Evolutionary conservation across 2,888 invertebrate species (phyloP), one percentile per base, ranked within the genome.

Genomic region (Drosophila tripunctata): DNA sequence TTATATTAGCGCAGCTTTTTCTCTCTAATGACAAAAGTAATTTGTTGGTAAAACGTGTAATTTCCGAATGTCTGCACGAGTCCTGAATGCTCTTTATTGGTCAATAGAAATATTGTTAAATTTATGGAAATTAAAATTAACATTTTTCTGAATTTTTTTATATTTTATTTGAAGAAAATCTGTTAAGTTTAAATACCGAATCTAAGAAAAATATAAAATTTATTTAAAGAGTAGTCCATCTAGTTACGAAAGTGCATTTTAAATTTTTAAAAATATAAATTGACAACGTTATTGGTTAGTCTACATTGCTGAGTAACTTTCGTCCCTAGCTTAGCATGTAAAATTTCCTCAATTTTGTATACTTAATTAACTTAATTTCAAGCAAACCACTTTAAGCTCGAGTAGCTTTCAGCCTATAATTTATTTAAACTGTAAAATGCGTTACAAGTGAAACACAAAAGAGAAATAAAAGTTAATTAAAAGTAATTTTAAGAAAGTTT

Each of bases 381-480:
- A n/a, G n/a, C n/a, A n/a, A 15, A 27, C 3, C 24, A 5, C 24
- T 5, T 27, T 1, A 10, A 27, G 3, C 27, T 27, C 3, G 27
- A 10, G 8, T 10, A 27, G 27, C 27, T 27, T 27, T 1, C 14
- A 14, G 6, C 3, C 35, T 1, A 8, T 14, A 12, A 12, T 2
- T 12, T 24, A 4, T 22, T 7, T 8, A 24, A 27, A 10, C 10
- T 15, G 14, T 3, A 41, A 15, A 15, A 24, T 10, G 5, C 15
- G 24, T n/a, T n/a, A n/a, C n/a, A n/a, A n/a, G n/a, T n/a, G 15
- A 10, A 27, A 44, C 15, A 4, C n/a, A 6, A 21, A 22, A 14
- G 21, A 2, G 15, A 27, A 66, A 78, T 78, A n/a, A n/a, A n/a
- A n/a, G n/a, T 65, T 67, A 69, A 69, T 81, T 66, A 72, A 80